Evolutionary conservation across 2,888 invertebrate genomes (phyloP), one percentile per base, ranked within the genome.

Genomic region (Chrysina gloriosa): DNA sequence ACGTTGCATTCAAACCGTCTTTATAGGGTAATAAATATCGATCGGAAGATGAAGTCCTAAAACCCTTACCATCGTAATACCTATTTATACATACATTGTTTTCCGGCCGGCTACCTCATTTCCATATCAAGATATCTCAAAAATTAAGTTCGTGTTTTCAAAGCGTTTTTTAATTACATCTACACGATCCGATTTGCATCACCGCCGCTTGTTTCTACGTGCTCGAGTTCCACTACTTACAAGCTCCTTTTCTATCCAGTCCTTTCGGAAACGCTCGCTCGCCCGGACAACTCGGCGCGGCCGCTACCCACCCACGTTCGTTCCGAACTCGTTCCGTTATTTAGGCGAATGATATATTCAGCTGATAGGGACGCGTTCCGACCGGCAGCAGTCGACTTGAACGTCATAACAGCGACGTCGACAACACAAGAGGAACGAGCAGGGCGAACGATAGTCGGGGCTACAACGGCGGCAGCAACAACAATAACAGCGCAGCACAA

Each of bases 121-220:
- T 56, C 11, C 56, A 56, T 56, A 56, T 56, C 56, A 21, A 34
- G 36, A 23, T 56, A 56, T 56, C 56, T 56, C 4, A 56, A 36
- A 56, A 56, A 56, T 56, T 56, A 56, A 56, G 56, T 36, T 39
- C 56, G 56, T 56, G 56, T 56, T 56, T 39, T 39, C 56, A 56
- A 56, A 56, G 36, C 36, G 56, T 56, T 56, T 56, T 56, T 56
- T 56, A 56, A 56, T 56, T 56, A 56, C 21, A 56, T 29, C 56
- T 11, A 56, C 56, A 56, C 56, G 56, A 21, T 36, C 56, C 39
- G 21, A 56, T 56, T 56, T 56, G 36, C 56, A 56, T 56, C 11
- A 16, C 11, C 42, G 14, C 5, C 29, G 48, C n/a, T n/a, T n/a
- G n/a, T n/a, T n/a, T 48, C 21, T 48, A 52, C 11, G 29, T 52